Conservation (phyloP, 2,113 vertebrate species). For the Urocynchramus pylzowi region DNA sequence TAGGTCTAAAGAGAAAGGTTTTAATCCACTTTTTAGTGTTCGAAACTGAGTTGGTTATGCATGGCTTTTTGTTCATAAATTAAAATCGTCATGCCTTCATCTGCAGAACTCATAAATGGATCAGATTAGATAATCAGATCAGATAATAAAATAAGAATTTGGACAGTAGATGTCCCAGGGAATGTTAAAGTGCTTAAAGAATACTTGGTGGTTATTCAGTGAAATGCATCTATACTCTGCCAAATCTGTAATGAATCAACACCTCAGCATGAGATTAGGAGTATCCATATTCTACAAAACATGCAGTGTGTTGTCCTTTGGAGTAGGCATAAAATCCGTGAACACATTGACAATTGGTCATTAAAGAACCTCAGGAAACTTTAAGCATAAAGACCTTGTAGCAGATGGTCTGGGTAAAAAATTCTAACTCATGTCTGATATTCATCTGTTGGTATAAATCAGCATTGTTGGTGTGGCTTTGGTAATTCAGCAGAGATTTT, state of each 20-base stretch:
- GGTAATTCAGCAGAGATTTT: neutral
- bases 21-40: neutral
- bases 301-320: neutral
- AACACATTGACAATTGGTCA: neutral
- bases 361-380: conserved; percentile 14
- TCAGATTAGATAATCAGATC: too few species aligned
- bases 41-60: neutral
- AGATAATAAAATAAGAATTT: neutral
- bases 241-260: conserved; percentile 12
- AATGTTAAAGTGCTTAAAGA: neutral
- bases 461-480: neutral
- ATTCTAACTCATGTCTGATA: neutral
- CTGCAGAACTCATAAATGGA: neutral
- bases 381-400: neutral
- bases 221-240: neutral
- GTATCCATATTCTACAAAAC: neutral
- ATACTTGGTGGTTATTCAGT: neutral
- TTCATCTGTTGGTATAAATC: neutral
- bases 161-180: neutral
- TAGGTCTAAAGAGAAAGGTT: neutral
- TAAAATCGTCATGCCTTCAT: neutral
- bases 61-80: neutral
- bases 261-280: neutral
- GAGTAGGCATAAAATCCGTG: neutral
- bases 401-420: neutral